Base-by-base conservation (phyloP, 2,888 invertebrate genomes). In the Teinopalpus imperialis region DNA sequence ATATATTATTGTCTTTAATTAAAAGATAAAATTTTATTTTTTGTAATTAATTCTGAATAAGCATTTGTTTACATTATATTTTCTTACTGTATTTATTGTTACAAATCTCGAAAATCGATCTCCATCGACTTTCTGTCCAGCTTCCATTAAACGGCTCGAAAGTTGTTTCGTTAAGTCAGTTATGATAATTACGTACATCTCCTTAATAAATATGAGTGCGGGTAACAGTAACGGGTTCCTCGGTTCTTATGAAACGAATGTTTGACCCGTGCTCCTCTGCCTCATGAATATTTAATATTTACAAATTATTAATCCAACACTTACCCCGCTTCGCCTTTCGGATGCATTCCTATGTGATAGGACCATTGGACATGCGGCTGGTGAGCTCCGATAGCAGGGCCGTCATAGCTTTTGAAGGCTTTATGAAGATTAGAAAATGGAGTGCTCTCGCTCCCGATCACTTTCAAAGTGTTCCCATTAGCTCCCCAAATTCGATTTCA, bases 281-380 rank as follows among this genome's bases (percentile, higher is more conserved):
- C 81, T 87, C 85, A 86, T 87, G 86, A 86, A 87, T 86, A 87
- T 86, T 78, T 83, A 86, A 85, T 86, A 85, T 86, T 85, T 80
- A 86, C 83, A 86, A 83, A 82, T 86, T 87, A 85, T 86, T 82
- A 83, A 83, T 85, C 82, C 85, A 79, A 81, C 80, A 81, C 78
- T 79, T 79, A 79, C 79, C 74, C 74, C 61, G 63, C 59, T 56
- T 60, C 55, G 61, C 59, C 57, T 56, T 54, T 52, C 51, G 60
- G 63, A 57, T 66, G 67, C 79, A 81, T 83, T 79, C 78, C 69
- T 62, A 49, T 50, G 53, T 63, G 74, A 75, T 78, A 73, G 66
- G 60, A 57, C 50, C 54, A 57, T 53, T 51, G 56, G 52, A 48
- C 56, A 48, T 53, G 63, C 61, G 69, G 53, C 59, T 53, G 53